phyloP scores from a whole-genome alignment of 2,113 vertebrate species.

The Melanotaenia duboulayi region DNA sequence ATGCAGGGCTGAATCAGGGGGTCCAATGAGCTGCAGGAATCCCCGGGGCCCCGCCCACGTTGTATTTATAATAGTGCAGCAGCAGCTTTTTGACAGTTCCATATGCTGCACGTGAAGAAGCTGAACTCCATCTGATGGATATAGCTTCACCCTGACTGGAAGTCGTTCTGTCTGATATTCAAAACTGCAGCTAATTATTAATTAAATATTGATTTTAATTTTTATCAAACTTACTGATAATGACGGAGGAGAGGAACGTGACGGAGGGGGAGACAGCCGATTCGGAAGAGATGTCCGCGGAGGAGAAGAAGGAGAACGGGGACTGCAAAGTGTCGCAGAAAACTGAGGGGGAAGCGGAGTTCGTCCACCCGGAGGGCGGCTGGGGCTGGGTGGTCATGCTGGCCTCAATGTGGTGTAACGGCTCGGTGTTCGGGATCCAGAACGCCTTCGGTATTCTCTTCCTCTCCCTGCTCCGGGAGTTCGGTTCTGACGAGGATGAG shows the following conservation, averaged over 20 bases:
- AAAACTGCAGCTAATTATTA: too few species aligned
- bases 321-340: conserved; percentile 14
- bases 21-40: conserved; percentile 57
- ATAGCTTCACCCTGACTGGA: neutral
- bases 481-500: conserved; percentile 81
- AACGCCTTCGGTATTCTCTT: conserved; percentile 94
- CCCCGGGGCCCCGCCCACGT: conserved; percentile 47
- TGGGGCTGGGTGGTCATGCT: conserved; percentile 99
- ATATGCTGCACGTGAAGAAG: neutral
- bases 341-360: conserved; percentile 40
- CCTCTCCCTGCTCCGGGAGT: conserved; percentile 86
- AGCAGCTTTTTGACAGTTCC: conserved; percentile 32
- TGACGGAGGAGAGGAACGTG: conserved; percentile 55
- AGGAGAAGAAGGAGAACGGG: conserved; percentile 60
- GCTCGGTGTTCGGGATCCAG: conserved; percentile 96
- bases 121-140: neutral
- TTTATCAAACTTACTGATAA: neutral
- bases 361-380: conserved; percentile 91
- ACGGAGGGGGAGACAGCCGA: conserved; percentile 42
- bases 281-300: conserved; percentile 5
- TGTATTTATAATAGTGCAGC: conserved; percentile 72
- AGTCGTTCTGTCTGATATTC: neutral
- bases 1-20: neutral
- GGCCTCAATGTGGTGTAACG: conserved; percentile 98
- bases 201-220: too few species aligned